Percentiles rank a stretch among this genome's conserved stretches.
Conservation (phyloP, 2,888 invertebrate genomes). For the Coelinius sp. region DNA sequence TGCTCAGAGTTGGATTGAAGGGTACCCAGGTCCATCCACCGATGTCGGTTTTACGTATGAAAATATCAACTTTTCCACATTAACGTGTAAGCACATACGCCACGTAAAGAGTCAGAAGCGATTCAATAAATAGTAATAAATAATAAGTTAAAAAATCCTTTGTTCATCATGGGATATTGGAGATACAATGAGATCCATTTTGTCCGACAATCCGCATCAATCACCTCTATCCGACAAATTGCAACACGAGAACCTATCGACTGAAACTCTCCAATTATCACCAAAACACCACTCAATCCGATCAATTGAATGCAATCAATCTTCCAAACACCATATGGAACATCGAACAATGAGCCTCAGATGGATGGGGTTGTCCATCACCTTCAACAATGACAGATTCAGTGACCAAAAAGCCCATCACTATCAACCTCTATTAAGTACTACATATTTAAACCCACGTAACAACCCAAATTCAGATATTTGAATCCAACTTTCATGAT, state of each 20-base stretch:
- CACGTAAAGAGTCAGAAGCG: no score
- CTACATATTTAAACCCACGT: background rate
- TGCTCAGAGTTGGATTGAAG: no score
- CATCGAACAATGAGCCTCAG: background rate
- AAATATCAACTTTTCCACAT: no score
- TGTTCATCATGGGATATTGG: no score
- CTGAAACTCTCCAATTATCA: background rate
- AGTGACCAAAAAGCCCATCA: background rate
- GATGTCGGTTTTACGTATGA: no score
- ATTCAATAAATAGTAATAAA: no score
- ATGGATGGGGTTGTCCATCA: background rate
- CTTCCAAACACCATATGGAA: background rate
- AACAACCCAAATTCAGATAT: background rate
- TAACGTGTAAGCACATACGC: no score
- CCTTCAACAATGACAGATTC: background rate
- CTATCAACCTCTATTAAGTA: background rate
- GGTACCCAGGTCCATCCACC: no score
- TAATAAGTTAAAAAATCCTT: no score
- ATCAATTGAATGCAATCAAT: background rate
- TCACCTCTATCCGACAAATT: background rate
- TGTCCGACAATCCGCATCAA: background rate
- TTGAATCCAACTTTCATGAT: background rate
- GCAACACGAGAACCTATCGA: no score
- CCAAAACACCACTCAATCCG: background rate
- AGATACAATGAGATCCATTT: no score